A percentile compares a stretch with the other conserved stretches of the same genome.
Conservation (phyloP, 2,888 invertebrate genomes). For the Trichogramma dendrolimi region DNA sequence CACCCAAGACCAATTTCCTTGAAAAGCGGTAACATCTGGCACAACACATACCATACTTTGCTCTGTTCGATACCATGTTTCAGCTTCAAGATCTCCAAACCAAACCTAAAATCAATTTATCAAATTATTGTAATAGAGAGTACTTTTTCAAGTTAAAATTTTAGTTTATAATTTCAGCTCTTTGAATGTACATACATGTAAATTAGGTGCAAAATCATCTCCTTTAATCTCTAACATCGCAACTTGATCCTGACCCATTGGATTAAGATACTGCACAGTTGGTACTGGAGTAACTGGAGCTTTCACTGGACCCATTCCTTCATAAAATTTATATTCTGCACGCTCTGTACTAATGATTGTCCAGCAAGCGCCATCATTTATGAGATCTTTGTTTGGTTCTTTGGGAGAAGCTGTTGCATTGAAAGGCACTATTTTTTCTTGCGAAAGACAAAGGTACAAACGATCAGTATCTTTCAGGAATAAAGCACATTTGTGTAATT, state of each 20-base stretch:
- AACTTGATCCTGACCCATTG: slow-evolving; percentile 21
- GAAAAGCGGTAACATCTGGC: slow-evolving; percentile 68
- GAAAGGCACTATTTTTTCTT: slow-evolving; percentile 98
- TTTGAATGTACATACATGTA: slow-evolving; percentile 58
- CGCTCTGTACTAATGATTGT: slow-evolving; percentile 66
- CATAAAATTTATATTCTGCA: slow-evolving; percentile 98
- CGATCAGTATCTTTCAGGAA: slow-evolving; percentile 99
- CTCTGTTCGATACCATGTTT: slow-evolving; percentile 27
- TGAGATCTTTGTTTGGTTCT: slow-evolving; percentile 23
- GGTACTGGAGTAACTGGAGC: slow-evolving; percentile 97
- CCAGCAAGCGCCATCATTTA: slow-evolving; percentile 27
- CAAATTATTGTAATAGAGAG: not conserved
- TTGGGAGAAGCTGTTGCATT: slow-evolving; percentile 69
- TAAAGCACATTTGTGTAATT: slow-evolving; percentile 83
- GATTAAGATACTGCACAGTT: slow-evolving; percentile 72
- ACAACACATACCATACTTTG: slow-evolving; percentile 26
- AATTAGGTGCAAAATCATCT: slow-evolving; percentile 91
- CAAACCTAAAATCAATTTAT: slow-evolving; percentile 58
- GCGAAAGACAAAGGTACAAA: slow-evolving; percentile 97
- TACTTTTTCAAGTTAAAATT: not conserved
- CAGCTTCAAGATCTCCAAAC: slow-evolving; percentile 94
- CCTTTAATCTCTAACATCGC: slow-evolving; percentile 86
- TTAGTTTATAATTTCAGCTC: too few species aligned
- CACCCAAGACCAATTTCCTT: slow-evolving; percentile 56
- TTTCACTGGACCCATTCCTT: slow-evolving; percentile 58